Conservation (phyloP, 2,797 vertebrate genomes). For the Thamnophis elegans region DNA sequence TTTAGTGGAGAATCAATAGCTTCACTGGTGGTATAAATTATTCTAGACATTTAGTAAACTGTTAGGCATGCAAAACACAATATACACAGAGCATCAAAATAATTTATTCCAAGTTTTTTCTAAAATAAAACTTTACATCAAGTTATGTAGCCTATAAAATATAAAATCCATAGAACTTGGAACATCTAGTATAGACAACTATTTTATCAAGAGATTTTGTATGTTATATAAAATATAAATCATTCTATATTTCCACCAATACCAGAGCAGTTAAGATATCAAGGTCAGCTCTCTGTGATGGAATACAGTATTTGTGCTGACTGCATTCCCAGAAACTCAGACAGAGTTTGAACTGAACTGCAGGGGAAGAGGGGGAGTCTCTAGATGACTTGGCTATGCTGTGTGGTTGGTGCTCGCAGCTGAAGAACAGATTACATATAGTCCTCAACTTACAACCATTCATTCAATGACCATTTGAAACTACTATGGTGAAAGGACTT, state of each 20-base stretch:
- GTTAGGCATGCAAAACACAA: constrained; percentile 1
- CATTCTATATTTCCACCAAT: not conserved
- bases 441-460: not conserved
- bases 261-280: not conserved
- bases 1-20: not conserved
- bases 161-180: not conserved
- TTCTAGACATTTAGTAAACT: not conserved
- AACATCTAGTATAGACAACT: not conserved
- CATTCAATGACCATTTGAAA: not conserved
- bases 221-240: not conserved
- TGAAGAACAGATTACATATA: not conserved
- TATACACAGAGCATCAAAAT: not conserved
- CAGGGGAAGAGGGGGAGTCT: not conserved
- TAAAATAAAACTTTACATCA: constrained; percentile 14
- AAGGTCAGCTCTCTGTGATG: not conserved
- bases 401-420: not conserved
- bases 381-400: not conserved
- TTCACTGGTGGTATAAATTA: constrained; percentile 16
- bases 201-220: not conserved
- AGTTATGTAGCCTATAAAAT: constrained; percentile 3
- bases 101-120: not conserved
- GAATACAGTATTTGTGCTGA: not conserved
- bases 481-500: not conserved
- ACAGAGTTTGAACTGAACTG: not conserved
- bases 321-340: not conserved